phyloP scores from a whole-genome alignment of 53 echinoderm and acorn worm species.

The Zoroaster sp. region DNA sequence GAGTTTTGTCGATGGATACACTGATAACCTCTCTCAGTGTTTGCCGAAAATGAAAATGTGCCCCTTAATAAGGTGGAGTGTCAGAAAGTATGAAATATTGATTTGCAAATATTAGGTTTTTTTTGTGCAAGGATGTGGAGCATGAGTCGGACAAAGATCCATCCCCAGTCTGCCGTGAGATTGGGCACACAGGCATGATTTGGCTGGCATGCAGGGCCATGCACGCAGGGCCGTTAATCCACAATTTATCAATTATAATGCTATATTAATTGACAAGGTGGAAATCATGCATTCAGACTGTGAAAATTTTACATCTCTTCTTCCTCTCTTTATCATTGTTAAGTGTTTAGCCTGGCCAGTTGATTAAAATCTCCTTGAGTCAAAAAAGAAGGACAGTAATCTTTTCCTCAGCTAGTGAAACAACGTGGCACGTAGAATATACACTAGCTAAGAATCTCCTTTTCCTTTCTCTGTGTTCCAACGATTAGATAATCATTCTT shows the following conservation, averaged over 20 bases:
- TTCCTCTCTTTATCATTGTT: not conserved
- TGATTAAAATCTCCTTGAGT: slow-evolving; percentile 21
- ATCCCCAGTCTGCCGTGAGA: not conserved
- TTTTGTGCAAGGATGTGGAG: not conserved
- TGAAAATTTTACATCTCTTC: not conserved
- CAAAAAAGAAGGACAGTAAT: slow-evolving; percentile 22
- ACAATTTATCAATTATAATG: slow-evolving; percentile 43
- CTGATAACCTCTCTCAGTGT: not conserved
- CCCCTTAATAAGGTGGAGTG: slow-evolving; percentile 8
- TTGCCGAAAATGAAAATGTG: not conserved
- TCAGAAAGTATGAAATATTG: slow-evolving; percentile 40
- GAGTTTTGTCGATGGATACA: not conserved
- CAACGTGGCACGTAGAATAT: slow-evolving; percentile 8
- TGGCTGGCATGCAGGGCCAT: not conserved
- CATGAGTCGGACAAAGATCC: not conserved
- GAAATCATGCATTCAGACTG: slow-evolving; percentile 39
- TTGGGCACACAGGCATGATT: not conserved
- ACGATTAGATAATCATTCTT: slow-evolving; percentile 47
- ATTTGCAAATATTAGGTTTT: slow-evolving; percentile 46
- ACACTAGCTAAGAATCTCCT: not conserved
- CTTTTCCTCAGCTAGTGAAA: not conserved
- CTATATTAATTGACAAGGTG: slow-evolving; percentile 34
- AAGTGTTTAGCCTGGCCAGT: not conserved
- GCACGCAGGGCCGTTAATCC: slow-evolving; percentile 9
- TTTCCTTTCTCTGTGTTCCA: not conserved